These are phyloP conservation scores for Polietes domitor DNA, from an alignment of 2,888 invertebrate genomes.

Conservation along the genomic window DNA sequence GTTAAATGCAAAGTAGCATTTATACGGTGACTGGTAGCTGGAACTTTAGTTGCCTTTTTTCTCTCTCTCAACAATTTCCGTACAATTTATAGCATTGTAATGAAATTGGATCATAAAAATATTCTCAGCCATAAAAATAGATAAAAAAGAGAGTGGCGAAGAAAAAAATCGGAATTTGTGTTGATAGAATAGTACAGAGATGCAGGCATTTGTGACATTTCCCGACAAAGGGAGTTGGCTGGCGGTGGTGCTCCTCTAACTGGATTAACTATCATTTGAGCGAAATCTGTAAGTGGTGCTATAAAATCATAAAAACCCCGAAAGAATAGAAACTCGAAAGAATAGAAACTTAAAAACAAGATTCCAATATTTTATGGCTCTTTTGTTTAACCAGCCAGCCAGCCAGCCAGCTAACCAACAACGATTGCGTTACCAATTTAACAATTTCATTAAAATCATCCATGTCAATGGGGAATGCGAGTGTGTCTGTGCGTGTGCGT, in stretches of 20 bases:
- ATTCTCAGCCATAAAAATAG: conserved; percentile 63
- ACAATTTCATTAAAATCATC: conserved; percentile 28
- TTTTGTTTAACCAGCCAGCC: conserved; percentile 26
- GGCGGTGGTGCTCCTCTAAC: conserved; percentile 34
- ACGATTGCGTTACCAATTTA: neutral
- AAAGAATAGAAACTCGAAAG: conserved; percentile 2
- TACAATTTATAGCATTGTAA: conserved; percentile 64
- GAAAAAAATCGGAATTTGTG: conserved; percentile 68
- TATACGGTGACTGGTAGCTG: conserved; percentile 21
- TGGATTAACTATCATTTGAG: conserved; percentile 66
- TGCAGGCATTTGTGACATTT: conserved; percentile 69
- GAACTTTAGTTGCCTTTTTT: conserved; percentile 51
- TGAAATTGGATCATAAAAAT: conserved; percentile 67
- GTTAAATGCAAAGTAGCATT: conserved; percentile 64
- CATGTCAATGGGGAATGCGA: neutral
- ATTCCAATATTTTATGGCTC: conserved; percentile 63
- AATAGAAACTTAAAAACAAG: conserved; percentile 38
- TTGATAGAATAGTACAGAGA: neutral
- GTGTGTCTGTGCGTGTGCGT: too few species aligned
- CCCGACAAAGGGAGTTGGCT: conserved; percentile 59
- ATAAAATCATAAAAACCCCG: conserved; percentile 59
- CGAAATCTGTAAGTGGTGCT: conserved; percentile 68
- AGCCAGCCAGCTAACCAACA: neutral
- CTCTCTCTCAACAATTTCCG: conserved; percentile 1
- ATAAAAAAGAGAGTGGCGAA: conserved; percentile 60